Base-by-base conservation (phyloP, 2,888 invertebrate genomes). In the Crossocerus cetratus region DNA sequence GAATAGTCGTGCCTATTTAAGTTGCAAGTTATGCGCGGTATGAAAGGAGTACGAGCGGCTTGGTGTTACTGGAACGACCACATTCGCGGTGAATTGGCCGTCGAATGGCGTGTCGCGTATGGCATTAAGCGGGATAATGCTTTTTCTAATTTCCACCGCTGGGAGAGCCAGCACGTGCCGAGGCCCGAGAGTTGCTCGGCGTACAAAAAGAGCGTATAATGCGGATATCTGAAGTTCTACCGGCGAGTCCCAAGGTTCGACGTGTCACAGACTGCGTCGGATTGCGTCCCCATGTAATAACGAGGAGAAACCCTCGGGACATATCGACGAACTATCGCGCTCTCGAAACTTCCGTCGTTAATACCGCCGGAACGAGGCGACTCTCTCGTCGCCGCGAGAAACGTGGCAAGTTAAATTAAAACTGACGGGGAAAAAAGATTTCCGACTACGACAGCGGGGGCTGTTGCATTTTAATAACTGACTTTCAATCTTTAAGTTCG, bases 101-200 rank as follows among this genome's bases (percentile, higher is more conserved):
- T 49, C 11, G 32, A 32, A 32, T 32, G 8, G 11, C 32, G n/a
- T 49, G 14, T 49, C 49, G 14, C 14, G 5, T 16, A 16, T 20
- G 55, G 66, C 68, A 60, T 74, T 67, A 66, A 49, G 43, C 44
- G 69, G 65, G 67, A 75, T 75, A 78, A 75, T 68, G 63, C 58
- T 73, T 62, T 64, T 42, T 64, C 53, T 53, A 43, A 21, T 13
- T 53, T 55, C 21, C 32, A 53, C 18, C 64, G 18, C 16, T 16
- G n/a, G n/a, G 22, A 11, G 13, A 11, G 20, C 18, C 56, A 57
- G 69, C 66, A 56, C 21, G 65, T 59, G 65, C 21, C 45, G 21
- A n/a, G n/a, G 18, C 20, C 5, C 5, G 43, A 49, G 49, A 23
- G 62, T 59, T 43, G 57, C 49, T 16, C 42, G 11, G 58, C 20